These are phyloP conservation scores for Egretta garzetta DNA, from an alignment of 2,113 vertebrate genomes.

Conservation along the genomic window DNA sequence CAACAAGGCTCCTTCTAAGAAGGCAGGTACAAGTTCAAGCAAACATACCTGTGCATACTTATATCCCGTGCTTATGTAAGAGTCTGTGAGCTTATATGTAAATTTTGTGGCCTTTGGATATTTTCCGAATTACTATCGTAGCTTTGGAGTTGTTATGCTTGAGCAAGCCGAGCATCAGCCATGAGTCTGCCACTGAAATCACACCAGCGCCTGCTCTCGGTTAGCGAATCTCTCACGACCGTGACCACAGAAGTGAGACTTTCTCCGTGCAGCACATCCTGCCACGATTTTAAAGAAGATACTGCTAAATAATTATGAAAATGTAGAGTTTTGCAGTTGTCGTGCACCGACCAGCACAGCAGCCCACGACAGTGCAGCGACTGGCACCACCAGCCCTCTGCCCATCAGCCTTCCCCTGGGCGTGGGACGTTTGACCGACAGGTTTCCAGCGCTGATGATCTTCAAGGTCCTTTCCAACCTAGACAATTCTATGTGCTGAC, in stretches of 20 bases:
- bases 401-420: background rate
- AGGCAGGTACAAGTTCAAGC: background rate
- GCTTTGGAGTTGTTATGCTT: background rate
- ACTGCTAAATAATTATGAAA: background rate
- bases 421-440: background rate
- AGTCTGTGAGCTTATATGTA: background rate
- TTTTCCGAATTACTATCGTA: background rate
- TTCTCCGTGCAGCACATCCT: background rate
- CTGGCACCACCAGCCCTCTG: background rate
- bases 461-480: no score
- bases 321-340: background rate
- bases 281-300: background rate
- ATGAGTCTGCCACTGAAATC: background rate
- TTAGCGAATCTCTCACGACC: background rate
- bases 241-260: background rate
- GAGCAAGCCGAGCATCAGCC: background rate
- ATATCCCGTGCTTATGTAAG: background rate
- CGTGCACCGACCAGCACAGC: fast-evolving
- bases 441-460: background rate
- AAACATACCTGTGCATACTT: background rate
- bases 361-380: background rate
- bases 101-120: background rate
- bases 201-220: background rate
- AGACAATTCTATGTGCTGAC: background rate
- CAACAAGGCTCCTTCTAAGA: background rate